Conservation (phyloP, 2,888 invertebrate species). For the Drosophila cognata region DNA sequence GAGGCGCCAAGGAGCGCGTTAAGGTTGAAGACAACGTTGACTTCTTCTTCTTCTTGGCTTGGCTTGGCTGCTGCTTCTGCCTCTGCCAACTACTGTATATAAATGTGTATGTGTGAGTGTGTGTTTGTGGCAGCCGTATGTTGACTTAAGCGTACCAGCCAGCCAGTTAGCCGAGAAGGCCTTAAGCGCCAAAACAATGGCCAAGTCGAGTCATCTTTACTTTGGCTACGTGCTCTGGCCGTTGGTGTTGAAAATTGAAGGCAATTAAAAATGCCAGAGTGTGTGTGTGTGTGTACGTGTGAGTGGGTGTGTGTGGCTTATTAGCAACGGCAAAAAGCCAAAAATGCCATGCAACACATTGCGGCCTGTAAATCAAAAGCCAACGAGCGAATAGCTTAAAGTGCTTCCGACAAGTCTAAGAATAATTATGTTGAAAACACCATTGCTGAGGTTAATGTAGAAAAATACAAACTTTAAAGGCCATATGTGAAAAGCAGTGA, state of each 20-base stretch:
- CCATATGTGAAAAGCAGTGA: not conserved
- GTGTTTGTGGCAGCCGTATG: conserved; percentile 52
- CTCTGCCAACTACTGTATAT: conserved; percentile 43
- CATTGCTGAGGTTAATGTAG: not conserved
- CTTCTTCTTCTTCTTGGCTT: conserved; percentile 38
- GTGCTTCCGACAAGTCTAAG: conserved; percentile 30
- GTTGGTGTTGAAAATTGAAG: conserved; percentile 76
- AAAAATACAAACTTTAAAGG: not conserved
- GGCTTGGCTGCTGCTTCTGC: not conserved
- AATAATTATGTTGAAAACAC: not conserved
- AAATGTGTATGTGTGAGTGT: conserved; percentile 14
- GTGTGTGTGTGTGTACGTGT: conserved; percentile 7
- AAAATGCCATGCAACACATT: conserved; percentile 30
- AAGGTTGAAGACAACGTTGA: conserved; percentile 46
- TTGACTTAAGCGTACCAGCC: conserved; percentile 66
- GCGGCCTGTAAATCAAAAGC: conserved; percentile 60
- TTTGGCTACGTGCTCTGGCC: conserved; percentile 48
- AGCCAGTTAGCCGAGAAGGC: conserved; percentile 58
- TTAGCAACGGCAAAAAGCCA: conserved; percentile 26
- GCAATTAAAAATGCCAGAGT: conserved; percentile 67
- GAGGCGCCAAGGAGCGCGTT: conserved; percentile 64
- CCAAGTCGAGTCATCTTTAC: conserved; percentile 45
- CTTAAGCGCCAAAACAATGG: conserved; percentile 75
- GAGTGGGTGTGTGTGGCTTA: conserved; percentile 24
- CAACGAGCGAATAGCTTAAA: conserved; percentile 40